These are phyloP conservation scores for Mya arenaria DNA, from an alignment of 1,140 invertebrate species.

Conservation along the genomic window DNA sequence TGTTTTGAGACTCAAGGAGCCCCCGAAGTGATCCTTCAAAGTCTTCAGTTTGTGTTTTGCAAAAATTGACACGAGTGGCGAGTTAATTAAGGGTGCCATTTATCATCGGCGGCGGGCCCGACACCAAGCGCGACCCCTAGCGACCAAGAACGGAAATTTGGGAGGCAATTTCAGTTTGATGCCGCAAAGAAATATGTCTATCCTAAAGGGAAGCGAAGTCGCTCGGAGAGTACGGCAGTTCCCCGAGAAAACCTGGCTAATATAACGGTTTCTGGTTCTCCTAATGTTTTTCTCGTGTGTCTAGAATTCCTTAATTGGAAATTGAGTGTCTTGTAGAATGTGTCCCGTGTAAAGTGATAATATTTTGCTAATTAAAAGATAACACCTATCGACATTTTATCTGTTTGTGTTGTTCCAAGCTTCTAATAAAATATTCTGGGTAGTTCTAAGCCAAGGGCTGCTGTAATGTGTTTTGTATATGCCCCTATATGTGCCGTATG, in stretches of 20 bases:
- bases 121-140: slow-evolving; percentile 39
- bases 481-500: too few species aligned
- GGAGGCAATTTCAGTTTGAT: slow-evolving; percentile 53
- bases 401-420: too few species aligned
- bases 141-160: slow-evolving; percentile 35
- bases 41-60: slow-evolving; percentile 52
- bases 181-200: slow-evolving; percentile 54
- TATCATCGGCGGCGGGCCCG: slow-evolving; percentile 47
- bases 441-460: too few species aligned
- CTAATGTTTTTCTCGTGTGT: slow-evolving; percentile 8
- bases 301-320: not conserved
- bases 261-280: not conserved
- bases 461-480: too few species aligned
- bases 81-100: slow-evolving; percentile 58
- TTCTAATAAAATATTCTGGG: too few species aligned
- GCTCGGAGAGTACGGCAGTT: slow-evolving; percentile 30
- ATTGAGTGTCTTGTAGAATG: not conserved
- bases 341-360: not conserved
- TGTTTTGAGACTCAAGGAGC: slow-evolving; percentile 6
- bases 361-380: not conserved
- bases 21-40: slow-evolving; percentile 47
- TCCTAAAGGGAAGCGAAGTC: slow-evolving; percentile 49
- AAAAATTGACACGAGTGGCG: slow-evolving; percentile 51
- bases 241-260: slow-evolving; percentile 1
- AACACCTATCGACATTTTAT: too few species aligned